Evolutionary conservation across 2,797 vertebrate genomes (phyloP), one percentile per base, ranked within the genome.

Genomic region (Girardinus metallicus): DNA sequence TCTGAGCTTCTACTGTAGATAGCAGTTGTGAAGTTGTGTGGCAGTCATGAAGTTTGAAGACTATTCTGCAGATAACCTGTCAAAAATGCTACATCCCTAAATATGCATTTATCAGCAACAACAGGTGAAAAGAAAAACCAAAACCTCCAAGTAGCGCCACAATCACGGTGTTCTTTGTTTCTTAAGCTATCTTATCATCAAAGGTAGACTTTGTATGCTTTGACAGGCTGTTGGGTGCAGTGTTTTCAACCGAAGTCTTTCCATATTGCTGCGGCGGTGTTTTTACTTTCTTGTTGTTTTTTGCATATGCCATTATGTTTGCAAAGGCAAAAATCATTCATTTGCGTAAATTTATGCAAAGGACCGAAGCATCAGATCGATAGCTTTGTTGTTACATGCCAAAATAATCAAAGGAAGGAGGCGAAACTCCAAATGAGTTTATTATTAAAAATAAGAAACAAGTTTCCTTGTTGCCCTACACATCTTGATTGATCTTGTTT

Each of bases 51-150:
- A 1, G 79, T 46, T 72, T n/a, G 64, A 78, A 26, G 70, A 78
- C 80, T 80, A 83, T 74, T 70, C 70, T 71, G 68, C 55, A 75
- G 60, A 79, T 71, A 31, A 66, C 79, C 80, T 68, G 76, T 86
- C 73, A 76, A 81, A 1, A 51, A 36, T 76, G 21, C 70, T 55
- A 16, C 64, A 62, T 72, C 36, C 41, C 31, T 76, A 34, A 77
- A 31, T 16, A 18, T 84, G 47, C 16, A 74, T 57, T 31, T 44
- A 57, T 83, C 57, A 73, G n/a, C 62, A 75, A 78, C 53, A 81
- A 47, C n/a, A 78, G 41, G 41, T 81, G 23, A 31, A 78, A 55
- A n/a, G n/a, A 78, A 55, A 55, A 15, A 1, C 39, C 44, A 46
- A 49, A 80, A 53, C 43, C 36, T 75, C 31, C 66, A 34, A 13